Percentiles rank a stretch among this genome's conserved stretches.
Conservation (phyloP, 2,113 vertebrate species). For the Hyaena hyaena region DNA sequence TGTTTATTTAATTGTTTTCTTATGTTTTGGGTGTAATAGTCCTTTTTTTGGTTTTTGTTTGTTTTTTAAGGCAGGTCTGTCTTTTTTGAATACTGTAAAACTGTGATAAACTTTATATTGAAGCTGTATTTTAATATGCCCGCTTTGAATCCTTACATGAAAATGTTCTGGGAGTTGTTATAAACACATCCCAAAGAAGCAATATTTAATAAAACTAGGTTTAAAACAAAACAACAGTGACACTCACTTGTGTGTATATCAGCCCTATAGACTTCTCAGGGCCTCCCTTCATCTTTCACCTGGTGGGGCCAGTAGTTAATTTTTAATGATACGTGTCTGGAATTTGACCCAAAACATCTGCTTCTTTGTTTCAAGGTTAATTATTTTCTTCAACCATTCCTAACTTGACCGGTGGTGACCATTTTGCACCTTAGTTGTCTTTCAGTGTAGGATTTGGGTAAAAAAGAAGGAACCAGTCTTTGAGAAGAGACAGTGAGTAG, state of each 20-base stretch:
- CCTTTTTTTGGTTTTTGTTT: conserved; percentile 80
- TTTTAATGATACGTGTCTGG: conserved; percentile 59
- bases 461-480: conserved; percentile 54
- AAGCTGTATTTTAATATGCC: conserved; percentile 98
- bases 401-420: conserved; percentile 53
- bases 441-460: conserved; percentile 62
- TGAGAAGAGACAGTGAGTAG: conserved; percentile 54
- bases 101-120: conserved; percentile 98
- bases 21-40: conserved; percentile 92
- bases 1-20: conserved; percentile 91
- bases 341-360: conserved; percentile 72
- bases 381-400: conserved; percentile 68
- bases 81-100: conserved; percentile 96
- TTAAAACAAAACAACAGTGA: conserved; percentile 79
- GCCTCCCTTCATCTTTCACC: conserved; percentile 73
- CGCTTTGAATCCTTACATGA: conserved; percentile 92
- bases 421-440: conserved; percentile 51
- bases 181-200: conserved; percentile 92
- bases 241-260: conserved; percentile 78
- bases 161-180: conserved; percentile 90
- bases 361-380: conserved; percentile 65
- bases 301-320: conserved; percentile 68
- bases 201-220: conserved; percentile 98
- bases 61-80: conserved; percentile 92
- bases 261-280: conserved; percentile 66